Percentiles rank a stretch among this genome's conserved stretches.
Evolutionary conservation across 1,140 invertebrate genomes (phyloP).

Genomic region (Oryzaephilus surinamensis): DNA sequence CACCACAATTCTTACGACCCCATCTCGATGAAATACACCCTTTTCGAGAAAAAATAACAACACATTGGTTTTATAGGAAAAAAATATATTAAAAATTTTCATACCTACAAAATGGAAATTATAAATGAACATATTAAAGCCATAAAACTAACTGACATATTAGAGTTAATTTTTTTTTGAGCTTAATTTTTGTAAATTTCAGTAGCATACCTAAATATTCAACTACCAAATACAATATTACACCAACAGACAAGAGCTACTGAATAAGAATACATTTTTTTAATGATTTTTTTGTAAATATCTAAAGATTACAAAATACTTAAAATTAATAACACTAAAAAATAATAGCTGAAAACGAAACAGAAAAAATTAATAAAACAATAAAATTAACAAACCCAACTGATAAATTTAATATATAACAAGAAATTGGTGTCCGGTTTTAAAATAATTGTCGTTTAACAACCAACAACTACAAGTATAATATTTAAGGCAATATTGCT

Average conservation of each 20-base stretch:
- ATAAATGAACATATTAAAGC: slow-evolving; percentile 23
- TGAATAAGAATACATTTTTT: slow-evolving; percentile 21
- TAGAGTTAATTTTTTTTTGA: slow-evolving; percentile 21
- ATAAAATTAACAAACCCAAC: slow-evolving; percentile 4
- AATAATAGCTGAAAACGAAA: slow-evolving; percentile 5
- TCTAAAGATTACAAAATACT: too few species aligned
- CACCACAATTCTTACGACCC: slow-evolving; percentile 22
- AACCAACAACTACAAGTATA: too few species aligned
- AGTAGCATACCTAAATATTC: slow-evolving; percentile 22
- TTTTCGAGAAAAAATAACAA: slow-evolving; percentile 9
- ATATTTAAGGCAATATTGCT: too few species aligned
- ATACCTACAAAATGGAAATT: slow-evolving; percentile 18
- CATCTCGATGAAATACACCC: slow-evolving; percentile 14
- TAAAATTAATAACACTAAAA: too few species aligned
- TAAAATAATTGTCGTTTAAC: too few species aligned
- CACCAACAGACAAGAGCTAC: slow-evolving; percentile 19
- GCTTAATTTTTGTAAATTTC: slow-evolving; percentile 24
- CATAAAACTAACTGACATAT: slow-evolving; percentile 22
- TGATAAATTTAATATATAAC: too few species aligned
- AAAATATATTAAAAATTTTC: slow-evolving; percentile 30
- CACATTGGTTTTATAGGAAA: slow-evolving; percentile 18
- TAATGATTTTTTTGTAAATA: slow-evolving; percentile 11
- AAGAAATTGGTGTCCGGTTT: too few species aligned
- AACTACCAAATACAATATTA: slow-evolving; percentile 18
- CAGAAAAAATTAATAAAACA: slow-evolving; percentile 7